Base-by-base conservation (phyloP, 2,113 vertebrate genomes). In the Saimiri boliviensis region DNA sequence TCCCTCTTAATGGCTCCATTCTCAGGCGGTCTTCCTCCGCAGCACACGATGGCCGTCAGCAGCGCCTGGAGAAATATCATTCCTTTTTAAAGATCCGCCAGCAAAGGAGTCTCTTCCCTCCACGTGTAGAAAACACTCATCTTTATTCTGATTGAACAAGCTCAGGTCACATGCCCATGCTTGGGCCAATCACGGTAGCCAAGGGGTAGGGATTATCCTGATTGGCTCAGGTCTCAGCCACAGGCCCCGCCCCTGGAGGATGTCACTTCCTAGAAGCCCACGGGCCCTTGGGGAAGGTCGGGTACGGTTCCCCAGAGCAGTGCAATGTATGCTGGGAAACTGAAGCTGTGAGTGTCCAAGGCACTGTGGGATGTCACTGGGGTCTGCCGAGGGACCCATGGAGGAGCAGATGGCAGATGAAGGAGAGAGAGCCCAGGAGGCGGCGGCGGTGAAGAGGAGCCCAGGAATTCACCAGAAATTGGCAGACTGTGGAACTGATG, bases 221-320 rank as follows among this genome's bases (percentile, higher is more conserved):
- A 54, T 54, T 83, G 79, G 77, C n/a, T 63, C 16, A 71, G 40
- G 37, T 32, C 30, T n/a, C 47, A 74, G 21, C 71, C 45, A 42
- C 37, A 6, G 20, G 77, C 77, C 19, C 77, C 47, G n/a, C 12
- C 20, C 49, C 27, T 12, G 37, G 35, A 71, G 11, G 21, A 12
- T 27, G 84, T 20, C 12, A 5, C 13, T 58, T 73, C 45, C 81
- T 71, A 35, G 56, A 63, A 79, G 83, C 45, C 83, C 47, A 3
- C 0, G 1, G n/a, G 23, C 32, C 52, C 17, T 14, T 2, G 63
- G 21, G 30, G 3, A 32, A 6, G 60, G 60, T 5, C 60, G 5
- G 27, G 60, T 30, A 32, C 8, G 20, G 52, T 80, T n/a, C 11
- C 32, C 32, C 19, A 58, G 32, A 37, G 27, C 30, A 30, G 37